phyloP scores from a whole-genome alignment of 2,888 invertebrate species.

The Nebria brevicollis region DNA sequence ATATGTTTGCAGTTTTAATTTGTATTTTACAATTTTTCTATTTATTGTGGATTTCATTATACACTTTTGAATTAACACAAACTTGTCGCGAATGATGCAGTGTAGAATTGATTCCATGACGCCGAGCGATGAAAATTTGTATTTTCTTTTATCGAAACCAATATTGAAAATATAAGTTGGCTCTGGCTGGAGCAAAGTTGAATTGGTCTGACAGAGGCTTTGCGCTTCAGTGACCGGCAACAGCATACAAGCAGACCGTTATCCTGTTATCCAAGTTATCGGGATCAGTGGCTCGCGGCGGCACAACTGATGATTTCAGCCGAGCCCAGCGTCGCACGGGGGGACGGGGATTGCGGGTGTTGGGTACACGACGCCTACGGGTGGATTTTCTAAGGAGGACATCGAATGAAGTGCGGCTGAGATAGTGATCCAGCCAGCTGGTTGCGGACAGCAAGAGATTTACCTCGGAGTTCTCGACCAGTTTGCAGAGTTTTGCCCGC shows the following conservation, averaged over 20 bases:
- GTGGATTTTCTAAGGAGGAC: conserved; percentile 29
- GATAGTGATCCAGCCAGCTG: conserved; percentile 42
- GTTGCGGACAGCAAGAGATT: conserved; percentile 40
- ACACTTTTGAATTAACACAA: too few species aligned
- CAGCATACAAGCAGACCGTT: conserved; percentile 53
- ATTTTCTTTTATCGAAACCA: background rate
- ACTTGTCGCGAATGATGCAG: too few species aligned
- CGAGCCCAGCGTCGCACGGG: conserved; percentile 14
- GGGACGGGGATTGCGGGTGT: background rate
- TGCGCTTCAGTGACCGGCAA: conserved; percentile 29
- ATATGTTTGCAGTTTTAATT: background rate
- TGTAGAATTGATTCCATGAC: too few species aligned
- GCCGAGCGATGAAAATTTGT: background rate
- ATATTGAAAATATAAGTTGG: background rate
- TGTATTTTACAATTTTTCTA: too few species aligned
- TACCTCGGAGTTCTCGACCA: conserved; percentile 35
- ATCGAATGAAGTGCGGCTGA: conserved; percentile 34
- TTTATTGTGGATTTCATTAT: too few species aligned
- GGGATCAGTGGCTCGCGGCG: conserved; percentile 52
- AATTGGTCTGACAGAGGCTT: conserved; percentile 18
- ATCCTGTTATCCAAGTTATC: conserved; percentile 56
- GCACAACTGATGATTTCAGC: conserved; percentile 38
- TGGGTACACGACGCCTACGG: conserved; percentile 23
- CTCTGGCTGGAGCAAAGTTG: background rate
- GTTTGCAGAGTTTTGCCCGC: conserved; percentile 24